Base-by-base conservation (phyloP, 2,113 vertebrate genomes). In the Seriola aureovittata region DNA sequence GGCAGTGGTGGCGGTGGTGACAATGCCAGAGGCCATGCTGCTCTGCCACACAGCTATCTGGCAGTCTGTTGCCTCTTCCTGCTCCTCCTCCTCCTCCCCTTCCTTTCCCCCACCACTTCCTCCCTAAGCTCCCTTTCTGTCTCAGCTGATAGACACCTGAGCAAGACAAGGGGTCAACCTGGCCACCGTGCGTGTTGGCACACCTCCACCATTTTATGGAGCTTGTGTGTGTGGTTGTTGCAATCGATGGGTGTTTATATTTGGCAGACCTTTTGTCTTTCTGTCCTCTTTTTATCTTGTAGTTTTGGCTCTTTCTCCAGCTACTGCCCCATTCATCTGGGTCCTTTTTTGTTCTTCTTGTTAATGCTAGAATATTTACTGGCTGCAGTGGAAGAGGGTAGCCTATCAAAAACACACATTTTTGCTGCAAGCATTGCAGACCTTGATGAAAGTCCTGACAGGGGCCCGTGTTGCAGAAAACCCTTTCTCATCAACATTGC, bases 61-160 rank as follows among this genome's bases (percentile, higher is more conserved):
- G 82, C 89, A 87, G 84, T 82, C 88, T 87, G 86, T 81, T 85
- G 78, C 88, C 73, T 71, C 69, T 32, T 62, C 57, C 17, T 52
- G 40, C 42, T n/a, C n/a, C 55, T 73, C 68, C 21, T 54, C 57
- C 19, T 55, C 63, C 66, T 58, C 67, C n/a, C 10, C 32, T 52
- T 23, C 59, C 38, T 70, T 34, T 65, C 46, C 58, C 19, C 44
- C 10, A 6, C 71, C 23, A 0, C 73, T 38, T 25, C 62, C 62
- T 57, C 78, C 42, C 21, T 9, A 5, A 1, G 12, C 65, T 66
- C 74, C 58, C 69, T 50, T 40, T 62, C 77, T 88, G 77, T 92
- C 89, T 81, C n/a, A n/a, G 77, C 77, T 80, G 87, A 90, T 52
- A 54, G 91, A 90, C 90, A 87, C 81, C 78, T 89, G 82, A 79